Conservation (phyloP, 2,888 invertebrate genomes). For the Encarsia formosa region DNA sequence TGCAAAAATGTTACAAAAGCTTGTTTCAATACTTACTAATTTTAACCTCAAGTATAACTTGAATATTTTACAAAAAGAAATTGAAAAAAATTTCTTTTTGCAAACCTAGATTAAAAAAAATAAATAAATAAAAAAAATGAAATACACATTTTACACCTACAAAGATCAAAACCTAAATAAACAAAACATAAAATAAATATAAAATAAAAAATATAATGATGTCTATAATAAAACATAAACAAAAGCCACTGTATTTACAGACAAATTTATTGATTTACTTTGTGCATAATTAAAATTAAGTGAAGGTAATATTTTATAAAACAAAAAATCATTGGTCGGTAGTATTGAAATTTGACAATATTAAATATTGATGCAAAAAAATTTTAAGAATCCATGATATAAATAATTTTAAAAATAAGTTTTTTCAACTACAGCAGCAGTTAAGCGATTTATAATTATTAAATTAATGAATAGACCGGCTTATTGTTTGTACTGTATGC, state of each 20-base stretch:
- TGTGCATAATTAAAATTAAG: conserved; percentile 22
- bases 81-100: too few relatives aligned
- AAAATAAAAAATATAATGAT: conserved; percentile 14
- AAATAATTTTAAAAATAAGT: conserved; percentile 24
- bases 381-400: conserved; percentile 44
- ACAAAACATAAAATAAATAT: conserved; percentile 1
- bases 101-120: too few relatives aligned
- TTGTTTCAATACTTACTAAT: too few relatives aligned
- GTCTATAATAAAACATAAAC: conserved; percentile 26
- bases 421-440: conserved; percentile 10
- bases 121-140: too few relatives aligned
- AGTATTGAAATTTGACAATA: too few relatives aligned
- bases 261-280: conserved; percentile 46
- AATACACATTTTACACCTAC: conserved; percentile 1
- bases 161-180: conserved; percentile 10
- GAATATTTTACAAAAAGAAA: too few relatives aligned
- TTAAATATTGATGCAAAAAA: too few relatives aligned
- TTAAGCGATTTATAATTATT: conserved; percentile 9
- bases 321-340: too few relatives aligned
- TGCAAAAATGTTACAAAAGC: too few relatives aligned
- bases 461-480: too few relatives aligned
- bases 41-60: too few relatives aligned
- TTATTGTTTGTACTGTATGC: conserved; percentile 25
- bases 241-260: conserved; percentile 49
- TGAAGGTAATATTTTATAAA: conserved; percentile 34